These are phyloP conservation scores for Drosophila prostipennis DNA, from an alignment of 2,888 invertebrate genomes.

Conservation along the genomic window DNA sequence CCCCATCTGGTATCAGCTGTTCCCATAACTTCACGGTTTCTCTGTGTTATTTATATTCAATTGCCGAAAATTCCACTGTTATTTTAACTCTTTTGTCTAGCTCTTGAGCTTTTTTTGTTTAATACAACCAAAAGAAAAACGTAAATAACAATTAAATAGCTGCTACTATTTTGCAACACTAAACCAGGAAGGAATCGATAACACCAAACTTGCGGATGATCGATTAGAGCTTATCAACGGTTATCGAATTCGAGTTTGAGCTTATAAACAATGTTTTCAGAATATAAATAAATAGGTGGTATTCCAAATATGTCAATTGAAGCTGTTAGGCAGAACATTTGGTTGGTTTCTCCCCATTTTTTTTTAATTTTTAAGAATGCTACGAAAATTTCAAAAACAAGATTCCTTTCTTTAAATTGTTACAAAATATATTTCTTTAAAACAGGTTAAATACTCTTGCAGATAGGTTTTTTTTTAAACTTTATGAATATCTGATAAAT, in stretches of 20 bases:
- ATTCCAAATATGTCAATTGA: too few species aligned
- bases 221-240: background rate
- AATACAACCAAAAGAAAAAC: conserved; percentile 10
- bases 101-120: conserved; percentile 20
- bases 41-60: conserved; percentile 7
- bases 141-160: conserved; percentile 15
- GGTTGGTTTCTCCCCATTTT: too few species aligned
- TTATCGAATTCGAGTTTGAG: conserved; percentile 2
- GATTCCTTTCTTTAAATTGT: too few species aligned
- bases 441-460: too few species aligned
- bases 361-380: too few species aligned
- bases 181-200: conserved; percentile 4
- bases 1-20: conserved; percentile 25
- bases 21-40: background rate
- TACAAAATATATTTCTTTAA: too few species aligned
- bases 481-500: too few species aligned
- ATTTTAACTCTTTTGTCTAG: conserved; percentile 30
- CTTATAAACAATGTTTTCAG: too few species aligned
- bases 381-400: too few species aligned
- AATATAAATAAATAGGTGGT: too few species aligned
- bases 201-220: background rate
- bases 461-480: too few species aligned
- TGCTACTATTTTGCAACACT: background rate
- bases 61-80: conserved; percentile 4
- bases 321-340: too few species aligned